Percentiles rank a stretch among this genome's conserved stretches.
Conservation (phyloP, 2,888 invertebrate species). For the Mongoloraphidia duomilia region DNA sequence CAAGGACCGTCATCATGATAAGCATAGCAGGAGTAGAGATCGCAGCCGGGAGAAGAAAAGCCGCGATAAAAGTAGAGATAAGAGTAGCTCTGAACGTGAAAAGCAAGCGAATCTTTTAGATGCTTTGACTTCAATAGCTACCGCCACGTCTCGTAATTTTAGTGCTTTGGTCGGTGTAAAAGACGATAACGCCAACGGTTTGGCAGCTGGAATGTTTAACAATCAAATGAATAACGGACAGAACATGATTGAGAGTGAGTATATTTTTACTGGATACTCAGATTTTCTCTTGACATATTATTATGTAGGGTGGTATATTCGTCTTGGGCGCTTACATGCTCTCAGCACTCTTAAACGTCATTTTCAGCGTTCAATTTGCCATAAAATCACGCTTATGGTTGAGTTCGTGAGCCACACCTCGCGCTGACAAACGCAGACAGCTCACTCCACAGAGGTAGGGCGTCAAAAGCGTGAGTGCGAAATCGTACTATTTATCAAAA, state of each 20-base stretch:
- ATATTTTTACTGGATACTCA: not conserved
- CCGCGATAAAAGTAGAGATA: conserved; percentile 24
- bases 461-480: too few relatives aligned
- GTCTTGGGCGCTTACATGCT: too few relatives aligned
- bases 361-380: too few relatives aligned
- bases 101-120: conserved; percentile 32
- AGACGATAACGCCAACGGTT: conserved; percentile 18
- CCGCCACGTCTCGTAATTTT: conserved; percentile 36
- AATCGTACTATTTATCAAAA: too few relatives aligned
- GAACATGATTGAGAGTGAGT: conserved; percentile 2
- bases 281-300: not conserved
- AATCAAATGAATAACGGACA: not conserved
- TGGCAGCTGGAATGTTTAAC: not conserved
- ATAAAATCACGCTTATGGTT: too few relatives aligned
- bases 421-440: too few relatives aligned
- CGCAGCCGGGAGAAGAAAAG: conserved; percentile 13
- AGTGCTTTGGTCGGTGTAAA: conserved; percentile 29
- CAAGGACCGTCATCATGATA: conserved; percentile 18
- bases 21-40: conserved; percentile 16
- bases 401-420: too few relatives aligned
- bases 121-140: conserved; percentile 32
- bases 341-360: too few relatives aligned
- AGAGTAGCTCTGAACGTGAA: conserved; percentile 23
- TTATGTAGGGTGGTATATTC: too few relatives aligned
- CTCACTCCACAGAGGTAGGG: too few relatives aligned